Base-by-base conservation (phyloP, 2,797 vertebrate species). In the Echeneis naucrates region DNA sequence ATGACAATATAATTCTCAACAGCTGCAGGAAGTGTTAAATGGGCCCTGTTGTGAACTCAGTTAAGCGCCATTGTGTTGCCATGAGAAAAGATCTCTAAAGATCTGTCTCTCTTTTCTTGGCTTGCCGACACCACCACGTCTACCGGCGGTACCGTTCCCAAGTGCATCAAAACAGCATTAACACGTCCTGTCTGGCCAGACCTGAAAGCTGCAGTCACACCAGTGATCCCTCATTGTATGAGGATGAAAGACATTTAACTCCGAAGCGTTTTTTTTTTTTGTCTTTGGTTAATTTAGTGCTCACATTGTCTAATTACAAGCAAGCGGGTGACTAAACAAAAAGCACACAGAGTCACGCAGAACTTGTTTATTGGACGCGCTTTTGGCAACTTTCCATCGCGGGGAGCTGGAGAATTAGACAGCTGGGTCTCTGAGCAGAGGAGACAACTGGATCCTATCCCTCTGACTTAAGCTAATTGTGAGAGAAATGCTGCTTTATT, bases 341-440 rank as follows among this genome's bases (percentile, higher is more conserved):
- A 55, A 10, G 40, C 37, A 55, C 21, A 44, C 5, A 0, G 32
- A 78, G 38, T 66, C 53, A 37, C 38, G 50, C 33, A 44, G 12
- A 57, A 24, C 54, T 64, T 40, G 40, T 64, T 75, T 64, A 40
- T 50, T 61, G 26, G 61, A 76, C 53, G 38, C 13, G 0, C 1
- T 57, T 52, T 72, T 77, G 78, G 70, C 52, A 68, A 65, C 24
- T 53, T 59, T 32, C 66, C 66, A 55, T 59, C 19, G 40, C 37
- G 52, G 53, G 16, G 68, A 66, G 62, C 68, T 51, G 17, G 61
- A 51, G 55, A 72, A 77, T 75, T 8, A 64, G 40, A 66, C 78
- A 80, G 57, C 48, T 30, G 27, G 23, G 35, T 30, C n/a, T n/a
- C n/a, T n/a, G 70, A 58, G 55, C 21, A 55, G 33, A 44, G 52